A percentile compares a stretch with the other conserved stretches of the same genome.
Conservation (phyloP, 1,140 invertebrate genomes). For the Brachionus plicatilis region DNA sequence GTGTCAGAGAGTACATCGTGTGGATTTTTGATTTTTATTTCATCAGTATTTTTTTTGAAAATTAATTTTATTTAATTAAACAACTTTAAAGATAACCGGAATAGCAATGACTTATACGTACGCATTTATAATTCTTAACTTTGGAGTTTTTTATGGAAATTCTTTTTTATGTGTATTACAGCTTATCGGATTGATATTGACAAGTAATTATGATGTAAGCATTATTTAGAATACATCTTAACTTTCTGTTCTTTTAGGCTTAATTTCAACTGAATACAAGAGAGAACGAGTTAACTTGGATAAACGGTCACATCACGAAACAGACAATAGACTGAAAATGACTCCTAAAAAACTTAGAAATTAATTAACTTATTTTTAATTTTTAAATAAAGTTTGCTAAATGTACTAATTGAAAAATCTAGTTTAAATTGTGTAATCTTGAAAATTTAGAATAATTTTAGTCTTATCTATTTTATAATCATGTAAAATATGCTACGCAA, state of each 20-base stretch:
- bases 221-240: background rate
- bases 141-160: conserved; percentile 14
- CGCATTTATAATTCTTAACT: background rate
- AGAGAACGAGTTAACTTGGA: background rate
- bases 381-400: background rate
- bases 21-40: conserved; percentile 62
- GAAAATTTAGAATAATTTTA: background rate
- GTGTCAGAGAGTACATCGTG: conserved; percentile 84
- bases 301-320: background rate
- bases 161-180: background rate
- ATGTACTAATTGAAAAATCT: background rate
- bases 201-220: conserved; percentile 1
- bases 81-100: background rate
- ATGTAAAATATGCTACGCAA: background rate
- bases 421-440: background rate
- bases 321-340: background rate
- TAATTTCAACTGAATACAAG: background rate
- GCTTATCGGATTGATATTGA: background rate
- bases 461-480: background rate
- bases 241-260: background rate
- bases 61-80: background rate
- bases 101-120: background rate
- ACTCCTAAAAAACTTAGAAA: background rate
- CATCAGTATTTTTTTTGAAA: background rate
- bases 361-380: background rate